Evolutionary conservation across 2,797 vertebrate genomes (phyloP).

Genomic region (Pogoniulus pusillus): DNA sequence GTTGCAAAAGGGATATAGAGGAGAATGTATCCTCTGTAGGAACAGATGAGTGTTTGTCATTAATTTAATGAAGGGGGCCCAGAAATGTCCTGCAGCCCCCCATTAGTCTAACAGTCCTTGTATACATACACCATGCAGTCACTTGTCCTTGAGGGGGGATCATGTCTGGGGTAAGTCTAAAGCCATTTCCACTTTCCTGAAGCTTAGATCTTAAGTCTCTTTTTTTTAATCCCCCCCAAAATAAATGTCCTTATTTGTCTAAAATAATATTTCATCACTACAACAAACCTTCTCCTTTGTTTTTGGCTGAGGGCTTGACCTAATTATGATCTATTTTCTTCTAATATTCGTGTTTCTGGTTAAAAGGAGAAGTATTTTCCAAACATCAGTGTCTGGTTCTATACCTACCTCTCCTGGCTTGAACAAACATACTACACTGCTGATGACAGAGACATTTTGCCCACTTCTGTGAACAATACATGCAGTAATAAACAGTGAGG

Average conservation of each 20-base stretch:
- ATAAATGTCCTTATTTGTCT: not conserved
- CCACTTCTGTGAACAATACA: not conserved
- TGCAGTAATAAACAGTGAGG: not conserved
- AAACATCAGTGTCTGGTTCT: not conserved
- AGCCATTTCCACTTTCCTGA: not conserved
- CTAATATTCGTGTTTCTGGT: not conserved
- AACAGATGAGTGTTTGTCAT: slow-evolving; percentile 51
- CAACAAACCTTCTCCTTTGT: not conserved
- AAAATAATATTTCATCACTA: not conserved
- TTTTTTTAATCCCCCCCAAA: not conserved
- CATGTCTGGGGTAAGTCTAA: not conserved
- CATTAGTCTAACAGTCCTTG: slow-evolving; percentile 50
- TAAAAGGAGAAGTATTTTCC: slow-evolving; percentile 2
- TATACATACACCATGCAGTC: slow-evolving; percentile 5
- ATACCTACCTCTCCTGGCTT: not conserved
- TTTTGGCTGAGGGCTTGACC: not conserved
- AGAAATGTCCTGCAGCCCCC: slow-evolving; percentile 43
- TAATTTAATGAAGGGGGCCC: slow-evolving; percentile 37
- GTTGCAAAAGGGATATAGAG: not conserved
- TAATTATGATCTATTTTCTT: not conserved
- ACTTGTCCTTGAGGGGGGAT: slow-evolving; percentile 17
- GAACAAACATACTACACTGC: not conserved
- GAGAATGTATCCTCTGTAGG: slow-evolving; percentile 36
- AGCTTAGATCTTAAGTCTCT: not conserved
- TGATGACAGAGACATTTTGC: not conserved